Conservation (phyloP, 2,797 vertebrate species). For the Sarcophilus harrisii region DNA sequence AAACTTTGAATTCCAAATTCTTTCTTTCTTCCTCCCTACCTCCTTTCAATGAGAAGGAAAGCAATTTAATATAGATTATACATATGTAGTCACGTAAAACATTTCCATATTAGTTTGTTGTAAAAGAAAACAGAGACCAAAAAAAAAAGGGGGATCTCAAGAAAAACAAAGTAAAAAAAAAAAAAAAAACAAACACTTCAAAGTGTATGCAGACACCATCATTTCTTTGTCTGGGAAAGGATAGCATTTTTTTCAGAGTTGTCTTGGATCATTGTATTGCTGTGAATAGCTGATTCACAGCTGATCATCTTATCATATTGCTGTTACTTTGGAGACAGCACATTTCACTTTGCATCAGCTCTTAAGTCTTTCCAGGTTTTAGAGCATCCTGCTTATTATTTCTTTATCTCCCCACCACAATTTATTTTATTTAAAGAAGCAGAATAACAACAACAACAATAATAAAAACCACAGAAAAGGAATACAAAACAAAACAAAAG, state of each 20-base stretch:
- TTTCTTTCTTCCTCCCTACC: background rate
- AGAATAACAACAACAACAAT: too few relatives aligned
- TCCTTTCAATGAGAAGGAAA: background rate
- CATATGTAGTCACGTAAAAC: background rate
- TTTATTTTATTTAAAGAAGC: too few relatives aligned
- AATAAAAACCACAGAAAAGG: too few relatives aligned
- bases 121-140: background rate
- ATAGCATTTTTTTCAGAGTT: background rate
- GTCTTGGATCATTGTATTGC: background rate
- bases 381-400: background rate
- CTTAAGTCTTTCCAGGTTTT: too few relatives aligned
- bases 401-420: background rate
- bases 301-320: background rate
- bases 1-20: too few relatives aligned
- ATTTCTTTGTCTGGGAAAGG: background rate
- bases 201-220: background rate
- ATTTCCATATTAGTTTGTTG: background rate
- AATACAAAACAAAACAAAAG: too few relatives aligned
- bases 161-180: too few relatives aligned
- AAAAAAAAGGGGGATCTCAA: background rate
- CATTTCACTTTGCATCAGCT: background rate
- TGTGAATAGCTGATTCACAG: background rate
- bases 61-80: background rate
- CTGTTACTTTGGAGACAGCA: background rate
- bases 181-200: background rate